Evolutionary conservation across 2,797 vertebrate species (phyloP), one percentile per base, ranked within the genome.

Genomic region (Tragelaphus eurycerus): DNA sequence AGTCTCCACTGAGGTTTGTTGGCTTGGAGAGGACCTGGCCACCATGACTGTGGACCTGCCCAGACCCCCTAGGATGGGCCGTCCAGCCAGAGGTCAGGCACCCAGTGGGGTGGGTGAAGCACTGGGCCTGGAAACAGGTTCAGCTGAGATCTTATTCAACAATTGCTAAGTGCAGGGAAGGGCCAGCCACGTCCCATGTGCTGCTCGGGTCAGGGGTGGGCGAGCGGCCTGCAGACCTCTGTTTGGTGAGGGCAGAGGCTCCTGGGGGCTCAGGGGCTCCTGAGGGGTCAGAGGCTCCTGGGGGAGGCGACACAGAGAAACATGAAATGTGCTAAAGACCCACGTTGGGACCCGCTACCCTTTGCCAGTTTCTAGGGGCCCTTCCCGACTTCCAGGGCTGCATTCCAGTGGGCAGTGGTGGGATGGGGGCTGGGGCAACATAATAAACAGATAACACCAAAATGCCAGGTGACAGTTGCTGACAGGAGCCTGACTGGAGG

Each of bases 21-120:
- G 6, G 60, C 0, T 15, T 46, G 27, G 34, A 59, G 25, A 29
- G 43, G 46, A 25, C 15, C 55, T 21, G 86, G 7, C 60, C 11
- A 6, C 43, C 23, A 6, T 3, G 4, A 50, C 7, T 0, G 0
- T 3, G 31, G 46, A 23, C 21, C n/a, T 25, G n/a, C 54, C 12
- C 3, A 5, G 81, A 62, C 1, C 48, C 57, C 59, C 4, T 0
- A 2, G n/a, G 29, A 54, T 0, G 7, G 4, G 21, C 34, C 6
- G 0, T 17, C 57, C 34, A 34, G 21, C 17, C 4, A 43, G 67
- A 29, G 46, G 54, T 8, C 38, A 31, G 34, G n/a, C 1, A 1
- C 21, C 52, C 76, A 52, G 46, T 2, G 16, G 1, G 78, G 29
- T 13, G 16, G 29, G 48, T 50, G 34, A 38, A n/a, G 76, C 8